Conservation (phyloP, 2,113 vertebrate genomes). For the Nycticryphes semicollaris region DNA sequence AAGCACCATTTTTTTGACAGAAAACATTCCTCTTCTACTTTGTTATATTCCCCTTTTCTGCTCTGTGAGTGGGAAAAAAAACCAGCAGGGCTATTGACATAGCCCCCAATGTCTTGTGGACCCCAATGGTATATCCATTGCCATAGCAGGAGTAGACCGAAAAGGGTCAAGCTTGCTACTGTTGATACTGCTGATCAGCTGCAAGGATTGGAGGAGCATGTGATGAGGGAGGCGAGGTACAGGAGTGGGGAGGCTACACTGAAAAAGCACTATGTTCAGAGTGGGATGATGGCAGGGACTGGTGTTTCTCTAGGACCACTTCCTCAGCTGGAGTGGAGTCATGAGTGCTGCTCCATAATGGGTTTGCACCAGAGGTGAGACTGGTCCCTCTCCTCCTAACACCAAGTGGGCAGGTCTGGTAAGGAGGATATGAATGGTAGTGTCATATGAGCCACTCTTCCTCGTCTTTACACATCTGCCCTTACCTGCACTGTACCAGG, state of each 20-base stretch:
- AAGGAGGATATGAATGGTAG: not conserved
- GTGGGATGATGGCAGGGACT: not conserved
- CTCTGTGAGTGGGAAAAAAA: not conserved
- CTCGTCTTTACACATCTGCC: not conserved
- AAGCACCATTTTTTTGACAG: not conserved
- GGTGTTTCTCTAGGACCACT: not conserved
- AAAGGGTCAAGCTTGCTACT: not conserved
- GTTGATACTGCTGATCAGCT: not conserved
- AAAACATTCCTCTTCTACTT: not conserved
- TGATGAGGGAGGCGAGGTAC: not conserved
- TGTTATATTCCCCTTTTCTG: not conserved
- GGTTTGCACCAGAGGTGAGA: not conserved
- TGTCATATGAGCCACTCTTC: not conserved
- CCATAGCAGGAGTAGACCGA: not conserved
- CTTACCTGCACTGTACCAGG: not conserved
- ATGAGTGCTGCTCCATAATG: not conserved
- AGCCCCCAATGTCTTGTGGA: not conserved
- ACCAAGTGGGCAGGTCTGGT: fast-evolving
- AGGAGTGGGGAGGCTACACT: not conserved
- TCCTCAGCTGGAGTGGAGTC: not conserved
- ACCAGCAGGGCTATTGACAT: not conserved
- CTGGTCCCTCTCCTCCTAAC: not conserved
- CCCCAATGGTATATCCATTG: no score
- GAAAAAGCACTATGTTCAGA: not conserved
- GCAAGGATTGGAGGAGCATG: fast-evolving